Evolutionary conservation across 2,888 invertebrate genomes (phyloP).

Genomic region (Hyposoter didymator): DNA sequence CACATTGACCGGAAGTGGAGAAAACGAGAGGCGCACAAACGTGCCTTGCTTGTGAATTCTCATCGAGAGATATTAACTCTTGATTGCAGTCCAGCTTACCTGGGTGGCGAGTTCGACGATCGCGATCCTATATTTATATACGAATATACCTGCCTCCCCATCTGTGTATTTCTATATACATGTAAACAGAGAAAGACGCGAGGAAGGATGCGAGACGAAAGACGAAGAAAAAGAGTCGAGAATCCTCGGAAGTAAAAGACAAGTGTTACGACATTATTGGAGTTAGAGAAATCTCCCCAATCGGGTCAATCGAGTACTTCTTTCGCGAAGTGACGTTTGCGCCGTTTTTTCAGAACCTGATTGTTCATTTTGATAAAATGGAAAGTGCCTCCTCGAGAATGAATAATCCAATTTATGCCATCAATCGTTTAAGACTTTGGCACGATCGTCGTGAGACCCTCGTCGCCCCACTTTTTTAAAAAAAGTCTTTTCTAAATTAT

Average conservation of each 20-base stretch:
- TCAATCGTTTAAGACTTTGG: background rate
- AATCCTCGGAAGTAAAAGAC: slow-evolving; percentile 1
- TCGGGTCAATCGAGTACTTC: background rate
- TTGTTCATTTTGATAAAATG: background rate
- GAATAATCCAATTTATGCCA: background rate
- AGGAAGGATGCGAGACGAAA: background rate
- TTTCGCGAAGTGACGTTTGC: background rate
- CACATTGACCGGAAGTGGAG: slow-evolving; percentile 67
- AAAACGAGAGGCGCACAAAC: slow-evolving; percentile 66
- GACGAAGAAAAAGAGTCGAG: slow-evolving; percentile 4
- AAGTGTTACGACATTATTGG: background rate
- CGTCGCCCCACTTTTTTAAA: background rate
- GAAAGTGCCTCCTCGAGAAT: background rate
- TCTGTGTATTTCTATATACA: background rate
- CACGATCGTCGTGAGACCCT: background rate
- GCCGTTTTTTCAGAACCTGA: background rate
- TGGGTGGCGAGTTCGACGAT: slow-evolving; percentile 52
- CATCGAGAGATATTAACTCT: slow-evolving; percentile 58
- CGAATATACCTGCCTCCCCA: background rate
- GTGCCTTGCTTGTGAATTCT: slow-evolving; percentile 63
- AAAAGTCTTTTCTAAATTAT: background rate
- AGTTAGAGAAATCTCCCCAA: background rate
- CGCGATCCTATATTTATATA: slow-evolving; percentile 35
- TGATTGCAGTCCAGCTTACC: slow-evolving; percentile 48
- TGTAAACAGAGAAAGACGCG: background rate